These are phyloP conservation scores for Trachymyrmex septentrionalis DNA, from an alignment of 1,140 invertebrate species.

Conservation along the genomic window DNA sequence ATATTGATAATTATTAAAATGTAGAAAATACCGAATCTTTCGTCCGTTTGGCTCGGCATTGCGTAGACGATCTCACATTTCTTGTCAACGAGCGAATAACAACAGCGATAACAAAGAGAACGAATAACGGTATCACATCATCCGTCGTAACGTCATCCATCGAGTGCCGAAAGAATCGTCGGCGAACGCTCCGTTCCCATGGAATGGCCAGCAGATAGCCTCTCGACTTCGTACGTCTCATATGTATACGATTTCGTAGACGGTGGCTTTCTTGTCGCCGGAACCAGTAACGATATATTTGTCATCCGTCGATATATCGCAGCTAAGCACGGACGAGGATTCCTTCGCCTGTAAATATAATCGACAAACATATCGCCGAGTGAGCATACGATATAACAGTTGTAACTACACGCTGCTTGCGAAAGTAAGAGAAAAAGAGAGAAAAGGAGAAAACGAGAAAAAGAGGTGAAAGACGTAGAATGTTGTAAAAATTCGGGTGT, in stretches of 20 bases:
- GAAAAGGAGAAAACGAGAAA: not conserved
- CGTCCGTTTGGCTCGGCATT: conserved; percentile 44
- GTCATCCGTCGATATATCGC: conserved; percentile 99
- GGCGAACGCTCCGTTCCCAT: conserved; percentile 9
- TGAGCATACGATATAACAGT: conserved; percentile 43
- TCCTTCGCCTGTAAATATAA: conserved; percentile 96
- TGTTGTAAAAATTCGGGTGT: conserved; percentile 29
- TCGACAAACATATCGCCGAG: conserved; percentile 55
- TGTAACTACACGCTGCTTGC: not conserved
- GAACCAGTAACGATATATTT: conserved; percentile 99
- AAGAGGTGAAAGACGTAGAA: not conserved
- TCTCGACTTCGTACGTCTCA: not conserved
- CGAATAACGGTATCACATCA: conserved; percentile 66
- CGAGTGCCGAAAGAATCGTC: conserved; percentile 31
- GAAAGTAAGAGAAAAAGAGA: not conserved
- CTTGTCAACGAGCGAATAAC: conserved; percentile 54
- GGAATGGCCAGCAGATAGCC: conserved; percentile 63
- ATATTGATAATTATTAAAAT: not conserved
- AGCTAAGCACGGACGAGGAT: conserved; percentile 99
- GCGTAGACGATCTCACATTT: conserved; percentile 42
- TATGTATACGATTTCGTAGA: conserved; percentile 98
- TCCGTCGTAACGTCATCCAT: conserved; percentile 24
- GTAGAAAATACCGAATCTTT: not conserved
- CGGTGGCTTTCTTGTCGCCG: conserved; percentile 99
- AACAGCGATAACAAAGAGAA: conserved; percentile 75